phyloP scores from a whole-genome alignment of 37 sponge, comb jelly and placozoan species.

The Petrosia ficiformis region DNA sequence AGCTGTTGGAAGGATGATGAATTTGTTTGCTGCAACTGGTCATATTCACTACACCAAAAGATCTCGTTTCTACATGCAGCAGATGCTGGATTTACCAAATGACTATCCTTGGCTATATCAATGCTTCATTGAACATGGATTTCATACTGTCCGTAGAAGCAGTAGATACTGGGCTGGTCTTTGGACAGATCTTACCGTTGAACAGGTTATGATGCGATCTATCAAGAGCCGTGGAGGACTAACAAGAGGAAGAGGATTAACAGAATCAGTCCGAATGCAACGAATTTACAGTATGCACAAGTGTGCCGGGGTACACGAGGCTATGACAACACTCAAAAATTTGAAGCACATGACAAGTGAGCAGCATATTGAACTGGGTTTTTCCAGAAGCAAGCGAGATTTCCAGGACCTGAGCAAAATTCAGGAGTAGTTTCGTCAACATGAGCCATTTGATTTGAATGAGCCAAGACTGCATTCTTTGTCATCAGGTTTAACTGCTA shows the following conservation, averaged over 20 bases:
- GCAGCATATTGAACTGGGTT: conserved; percentile 17
- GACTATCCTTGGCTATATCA: conserved; percentile 17
- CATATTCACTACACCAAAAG: conserved; percentile 39
- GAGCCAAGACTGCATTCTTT: conserved; percentile 15
- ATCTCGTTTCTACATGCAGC: conserved; percentile 31
- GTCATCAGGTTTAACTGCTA: conserved; percentile 25
- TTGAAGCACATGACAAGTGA: conserved; percentile 16
- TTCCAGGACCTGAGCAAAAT: conserved; percentile 26
- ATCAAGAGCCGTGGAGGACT: conserved; percentile 36
- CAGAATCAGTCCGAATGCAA: conserved; percentile 28
- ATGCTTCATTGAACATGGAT: conserved; percentile 32
- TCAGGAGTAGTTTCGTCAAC: conserved; percentile 39
- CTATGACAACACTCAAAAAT: conserved; percentile 27
- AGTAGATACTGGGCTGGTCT: conserved; percentile 35
- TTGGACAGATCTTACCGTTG: conserved; percentile 33
- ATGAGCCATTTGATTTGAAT: conserved; percentile 29
- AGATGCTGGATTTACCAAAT: conserved; percentile 23
- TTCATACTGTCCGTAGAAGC: conserved; percentile 31
- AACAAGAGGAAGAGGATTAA: conserved; percentile 31
- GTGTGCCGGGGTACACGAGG: conserved; percentile 42
- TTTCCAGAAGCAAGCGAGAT: conserved; percentile 36
- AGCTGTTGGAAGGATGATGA: conserved; percentile 26
- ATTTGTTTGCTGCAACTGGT: conserved; percentile 35
- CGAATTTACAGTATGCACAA: conserved; percentile 37
- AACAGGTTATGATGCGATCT: conserved; percentile 42